Percentiles rank a stretch among this genome's conserved stretches.
Conservation (phyloP, 2,797 vertebrate species). For the Chiroxiphia lanceolata region DNA sequence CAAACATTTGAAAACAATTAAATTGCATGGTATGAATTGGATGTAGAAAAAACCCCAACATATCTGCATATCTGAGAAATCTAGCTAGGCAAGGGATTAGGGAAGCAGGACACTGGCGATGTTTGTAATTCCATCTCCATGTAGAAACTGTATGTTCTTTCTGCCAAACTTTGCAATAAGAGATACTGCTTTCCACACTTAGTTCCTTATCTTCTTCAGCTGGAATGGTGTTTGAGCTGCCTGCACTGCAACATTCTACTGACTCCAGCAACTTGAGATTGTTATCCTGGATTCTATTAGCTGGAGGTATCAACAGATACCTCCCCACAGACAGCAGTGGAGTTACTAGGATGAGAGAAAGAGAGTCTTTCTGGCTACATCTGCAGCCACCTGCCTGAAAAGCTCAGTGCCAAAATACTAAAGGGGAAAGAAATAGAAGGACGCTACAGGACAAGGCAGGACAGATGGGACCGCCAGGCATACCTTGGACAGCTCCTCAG, state of each 20-base stretch:
- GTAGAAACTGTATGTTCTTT: background rate
- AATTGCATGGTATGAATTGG: background rate
- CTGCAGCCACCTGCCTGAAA: background rate
- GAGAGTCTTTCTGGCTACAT: background rate
- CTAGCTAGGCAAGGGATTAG: background rate
- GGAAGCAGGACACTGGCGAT: background rate
- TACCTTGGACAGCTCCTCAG: conserved; percentile 70
- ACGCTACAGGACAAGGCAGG: background rate
- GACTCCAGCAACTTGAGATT: background rate
- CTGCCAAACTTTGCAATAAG: background rate
- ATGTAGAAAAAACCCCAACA: background rate
- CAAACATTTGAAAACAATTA: background rate
- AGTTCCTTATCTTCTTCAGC: background rate
- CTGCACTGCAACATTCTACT: background rate
- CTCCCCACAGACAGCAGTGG: background rate
- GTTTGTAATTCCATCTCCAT: background rate
- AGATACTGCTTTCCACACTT: background rate
- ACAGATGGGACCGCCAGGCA: background rate
- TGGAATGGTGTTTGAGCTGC: background rate
- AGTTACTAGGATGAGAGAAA: background rate
- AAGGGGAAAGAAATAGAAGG: background rate
- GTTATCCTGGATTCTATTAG: background rate
- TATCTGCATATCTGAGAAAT: background rate
- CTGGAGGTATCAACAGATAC: background rate
- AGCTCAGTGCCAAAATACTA: background rate